A percentile compares a stretch with the other conserved stretches of the same genome.
Conservation (phyloP, 2,113 vertebrate genomes). For the Rana temporaria region DNA sequence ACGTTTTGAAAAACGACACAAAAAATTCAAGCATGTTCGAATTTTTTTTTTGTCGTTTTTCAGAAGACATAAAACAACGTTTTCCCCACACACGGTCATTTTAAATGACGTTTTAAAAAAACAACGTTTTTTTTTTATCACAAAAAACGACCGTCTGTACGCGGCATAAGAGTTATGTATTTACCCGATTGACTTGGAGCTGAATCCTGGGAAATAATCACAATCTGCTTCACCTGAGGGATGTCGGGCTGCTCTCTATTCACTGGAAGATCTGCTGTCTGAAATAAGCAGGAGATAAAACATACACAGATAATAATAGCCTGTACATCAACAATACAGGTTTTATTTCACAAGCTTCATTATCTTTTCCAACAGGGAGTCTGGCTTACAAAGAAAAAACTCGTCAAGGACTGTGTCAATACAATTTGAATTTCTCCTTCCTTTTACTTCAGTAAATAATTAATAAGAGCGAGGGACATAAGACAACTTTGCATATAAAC, state of each 20-base stretch:
- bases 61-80: too few relatives aligned
- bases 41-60: too few relatives aligned
- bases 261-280: slow-evolving; percentile 2
- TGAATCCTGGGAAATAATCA: neutral
- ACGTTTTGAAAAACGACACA: too few relatives aligned
- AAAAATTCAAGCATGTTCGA: too few relatives aligned
- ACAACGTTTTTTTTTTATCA: too few relatives aligned
- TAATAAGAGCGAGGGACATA: neutral
- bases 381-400: neutral
- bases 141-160: too few relatives aligned
- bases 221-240: slow-evolving; percentile 1
- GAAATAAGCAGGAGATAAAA: neutral
- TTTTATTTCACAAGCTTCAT: neutral
- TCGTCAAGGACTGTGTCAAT: neutral
- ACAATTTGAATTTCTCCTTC: slow-evolving; percentile 7
- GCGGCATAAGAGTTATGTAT: too few relatives aligned
- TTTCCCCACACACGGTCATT: too few relatives aligned
- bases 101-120: too few relatives aligned
- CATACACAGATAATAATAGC: neutral
- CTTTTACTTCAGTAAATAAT: neutral
- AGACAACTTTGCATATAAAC: slow-evolving; percentile 19
- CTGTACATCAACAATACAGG: neutral
- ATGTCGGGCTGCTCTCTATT: neutral
- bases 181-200: slow-evolving; percentile 11
- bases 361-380: neutral